Evolutionary conservation across 2,113 vertebrate genomes (phyloP).

Genomic region (Misgurnus anguillicaudatus): DNA sequence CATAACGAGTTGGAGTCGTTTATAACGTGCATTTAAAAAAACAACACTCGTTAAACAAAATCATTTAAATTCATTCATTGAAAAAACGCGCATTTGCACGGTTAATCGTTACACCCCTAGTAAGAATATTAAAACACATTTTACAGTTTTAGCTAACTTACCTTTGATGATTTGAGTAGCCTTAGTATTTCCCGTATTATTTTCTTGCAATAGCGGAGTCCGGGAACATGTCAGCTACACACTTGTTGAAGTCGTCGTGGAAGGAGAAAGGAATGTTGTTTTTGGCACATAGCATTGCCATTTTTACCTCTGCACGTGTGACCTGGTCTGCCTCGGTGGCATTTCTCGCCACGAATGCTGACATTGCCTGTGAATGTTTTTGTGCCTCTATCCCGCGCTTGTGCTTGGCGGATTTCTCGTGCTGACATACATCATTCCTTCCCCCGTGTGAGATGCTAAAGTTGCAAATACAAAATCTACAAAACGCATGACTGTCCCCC

Average conservation of each 20-base stretch:
- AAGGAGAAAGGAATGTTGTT: constrained; percentile 24
- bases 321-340: constrained; percentile 3
- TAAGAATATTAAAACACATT: too few species aligned
- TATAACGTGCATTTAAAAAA: too few species aligned
- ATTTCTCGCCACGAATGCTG: not conserved
- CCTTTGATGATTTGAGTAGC: not conserved
- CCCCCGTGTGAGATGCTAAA: too few species aligned
- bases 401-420: too few species aligned
- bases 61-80: too few species aligned
- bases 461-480: too few species aligned
- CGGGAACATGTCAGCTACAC: constrained; percentile 4
- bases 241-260: constrained; percentile 17
- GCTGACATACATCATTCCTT: too few species aligned
- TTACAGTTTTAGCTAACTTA: constrained; percentile 1
- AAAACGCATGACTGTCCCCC: too few species aligned
- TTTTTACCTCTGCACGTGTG: constrained; percentile 24
- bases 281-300: constrained; percentile 14
- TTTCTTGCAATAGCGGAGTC: constrained; percentile 12
- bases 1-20: too few species aligned
- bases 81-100: too few species aligned
- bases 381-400: constrained; percentile 1
- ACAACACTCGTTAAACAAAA: too few species aligned
- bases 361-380: constrained; percentile 18
- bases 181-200: not conserved
- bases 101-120: too few species aligned